A percentile compares a stretch with the other conserved stretches of the same genome.
These are phyloP conservation scores for Macrochelys suwanniensis DNA, from an alignment of 2,797 vertebrate genomes.

Conservation along the genomic window DNA sequence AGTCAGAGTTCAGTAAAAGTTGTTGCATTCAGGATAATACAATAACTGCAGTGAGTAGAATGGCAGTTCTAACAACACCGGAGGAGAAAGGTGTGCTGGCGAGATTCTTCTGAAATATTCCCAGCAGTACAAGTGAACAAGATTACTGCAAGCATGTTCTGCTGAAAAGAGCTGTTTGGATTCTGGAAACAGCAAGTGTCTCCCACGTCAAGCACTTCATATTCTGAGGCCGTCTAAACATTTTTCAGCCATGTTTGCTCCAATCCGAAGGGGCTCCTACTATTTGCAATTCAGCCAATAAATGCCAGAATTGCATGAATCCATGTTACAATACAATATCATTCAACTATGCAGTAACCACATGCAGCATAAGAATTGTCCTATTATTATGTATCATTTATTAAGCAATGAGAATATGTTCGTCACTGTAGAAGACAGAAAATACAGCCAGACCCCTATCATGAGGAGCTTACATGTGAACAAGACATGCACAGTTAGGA, in stretches of 20 bases:
- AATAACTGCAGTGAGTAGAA: neutral
- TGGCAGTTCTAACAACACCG: neutral
- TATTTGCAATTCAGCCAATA: neutral
- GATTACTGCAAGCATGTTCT: neutral
- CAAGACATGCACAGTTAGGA: neutral
- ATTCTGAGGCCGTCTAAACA: neutral
- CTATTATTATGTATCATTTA: neutral
- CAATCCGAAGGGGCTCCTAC: neutral
- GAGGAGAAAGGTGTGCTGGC: neutral
- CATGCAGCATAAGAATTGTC: neutral
- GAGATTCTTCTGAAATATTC: neutral
- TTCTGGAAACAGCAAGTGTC: neutral
- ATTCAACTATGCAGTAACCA: neutral
- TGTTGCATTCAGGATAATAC: neutral
- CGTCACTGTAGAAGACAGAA: neutral
- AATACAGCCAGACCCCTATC: neutral
- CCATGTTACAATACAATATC: neutral
- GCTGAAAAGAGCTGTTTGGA: neutral
- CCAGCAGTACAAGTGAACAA: neutral
- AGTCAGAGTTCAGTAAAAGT: neutral
- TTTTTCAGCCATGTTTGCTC: fast-evolving
- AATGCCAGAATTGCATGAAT: fast-evolving
- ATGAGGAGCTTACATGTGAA: neutral
- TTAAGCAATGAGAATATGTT: neutral
- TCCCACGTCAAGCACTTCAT: neutral